Evolutionary conservation across 2,888 invertebrate genomes (phyloP), one percentile per base, ranked within the genome.

Genomic region (Leptinotarsa tumamoca): DNA sequence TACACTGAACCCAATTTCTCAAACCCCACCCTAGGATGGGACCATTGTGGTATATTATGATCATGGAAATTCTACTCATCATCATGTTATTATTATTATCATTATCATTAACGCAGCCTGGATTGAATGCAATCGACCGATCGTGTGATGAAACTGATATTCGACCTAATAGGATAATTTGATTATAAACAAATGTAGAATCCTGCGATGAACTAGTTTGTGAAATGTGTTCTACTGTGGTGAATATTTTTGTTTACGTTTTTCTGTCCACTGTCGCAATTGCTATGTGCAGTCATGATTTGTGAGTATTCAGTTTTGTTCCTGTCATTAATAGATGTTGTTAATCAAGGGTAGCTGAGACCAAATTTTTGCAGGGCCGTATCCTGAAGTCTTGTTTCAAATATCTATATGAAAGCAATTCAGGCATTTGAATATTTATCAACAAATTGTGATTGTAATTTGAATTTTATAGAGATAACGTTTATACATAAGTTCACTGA

Each of bases 101-200:
- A 33, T 63, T n/a, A 33, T 33, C 2, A 17, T 17, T 33, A 63
- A 63, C 63, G 33, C 27, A 33, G 63, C 27, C 10, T 27, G 63
- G 17, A 63, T 63, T 63, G 63, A 27, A 63, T 63, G 27, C 63
- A 33, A 63, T 63, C 63, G 63, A 63, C 63, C 63, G 27, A 63
- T 63, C n/a, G 27, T 18, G 70, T 58, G 54, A 70, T 70, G 58
- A 70, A 70, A 70, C 70, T 70, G 70, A 70, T 70, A 56, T 54
- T 21, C 49, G 17, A 70, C 58, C 50, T 70, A 70, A 70, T 70
- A 70, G 58, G 58, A 70, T 70, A 70, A 70, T 70, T 70, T 17
- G 70, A 70, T 70, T 70, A 70, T 58, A 70, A 43, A 70, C 70
- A 70, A 49, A 58, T 70, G 70, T 70, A 70, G 43, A 49, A 58